phyloP scores from a whole-genome alignment of 1,140 invertebrate species.

The Galleria mellonella region DNA sequence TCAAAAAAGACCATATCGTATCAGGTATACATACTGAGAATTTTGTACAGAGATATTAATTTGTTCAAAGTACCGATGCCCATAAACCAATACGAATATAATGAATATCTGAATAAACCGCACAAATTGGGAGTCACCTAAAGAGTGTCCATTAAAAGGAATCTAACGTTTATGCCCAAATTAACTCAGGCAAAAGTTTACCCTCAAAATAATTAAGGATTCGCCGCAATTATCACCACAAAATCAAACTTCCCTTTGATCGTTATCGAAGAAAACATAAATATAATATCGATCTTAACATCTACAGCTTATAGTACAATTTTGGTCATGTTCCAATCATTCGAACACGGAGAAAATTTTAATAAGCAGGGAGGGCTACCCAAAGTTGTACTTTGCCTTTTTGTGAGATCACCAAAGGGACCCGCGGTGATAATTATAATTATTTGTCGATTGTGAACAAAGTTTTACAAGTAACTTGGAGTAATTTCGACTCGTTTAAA shows the following conservation, averaged over 20 bases:
- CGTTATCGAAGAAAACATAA: slow-evolving; percentile 44
- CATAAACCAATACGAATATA: slow-evolving; percentile 32
- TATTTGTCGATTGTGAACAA: slow-evolving; percentile 67
- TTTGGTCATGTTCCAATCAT: slow-evolving; percentile 32
- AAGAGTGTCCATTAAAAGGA: slow-evolving; percentile 71
- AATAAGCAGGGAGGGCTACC: slow-evolving; percentile 54
- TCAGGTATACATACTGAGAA: too few relatives aligned
- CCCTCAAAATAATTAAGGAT: slow-evolving; percentile 74
- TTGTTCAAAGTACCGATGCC: too few relatives aligned
- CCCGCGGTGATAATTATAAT: slow-evolving; percentile 64
- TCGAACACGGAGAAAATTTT: slow-evolving; percentile 52
- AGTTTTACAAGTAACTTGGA: slow-evolving; percentile 45
- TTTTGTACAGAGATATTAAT: too few relatives aligned
- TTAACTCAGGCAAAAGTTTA: slow-evolving; percentile 71
- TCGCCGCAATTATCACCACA: slow-evolving; percentile 71
- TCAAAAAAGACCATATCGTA: too few relatives aligned
- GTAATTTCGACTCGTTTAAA: slow-evolving; percentile 59
- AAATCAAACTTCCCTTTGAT: slow-evolving; percentile 70
- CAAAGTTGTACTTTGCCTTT: slow-evolving; percentile 64
- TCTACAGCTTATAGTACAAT: slow-evolving; percentile 25
- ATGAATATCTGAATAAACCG: slow-evolving; percentile 64
- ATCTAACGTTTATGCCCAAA: slow-evolving; percentile 64
- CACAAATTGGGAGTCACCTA: slow-evolving; percentile 68
- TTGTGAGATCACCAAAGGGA: slow-evolving; percentile 58
- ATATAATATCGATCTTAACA: slow-evolving; percentile 33